Evolutionary conservation across 2,113 vertebrate species (phyloP).

Genomic region (Nansenia antarctica): DNA sequence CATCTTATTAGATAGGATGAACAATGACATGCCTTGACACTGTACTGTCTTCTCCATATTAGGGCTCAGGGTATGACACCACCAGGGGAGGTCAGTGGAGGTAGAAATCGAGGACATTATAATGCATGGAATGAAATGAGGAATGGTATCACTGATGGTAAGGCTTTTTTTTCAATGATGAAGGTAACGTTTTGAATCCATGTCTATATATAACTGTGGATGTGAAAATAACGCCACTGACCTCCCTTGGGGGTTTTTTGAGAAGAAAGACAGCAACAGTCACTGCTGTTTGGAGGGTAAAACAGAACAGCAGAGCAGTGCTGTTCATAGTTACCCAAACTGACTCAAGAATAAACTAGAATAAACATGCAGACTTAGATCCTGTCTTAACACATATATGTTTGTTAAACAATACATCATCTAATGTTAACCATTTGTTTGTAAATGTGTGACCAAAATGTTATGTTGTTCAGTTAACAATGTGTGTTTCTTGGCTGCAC

Average conservation of each 20-base stretch:
- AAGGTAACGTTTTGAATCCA: constrained; percentile 25
- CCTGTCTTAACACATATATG: too few relatives aligned
- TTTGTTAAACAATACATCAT: too few relatives aligned
- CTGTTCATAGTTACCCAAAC: constrained; percentile 2
- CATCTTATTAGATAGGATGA: background rate
- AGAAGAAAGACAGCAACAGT: background rate
- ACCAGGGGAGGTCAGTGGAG: too few relatives aligned
- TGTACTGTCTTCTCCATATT: background rate
- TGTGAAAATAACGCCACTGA: constrained; percentile 24
- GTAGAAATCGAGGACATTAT: too few relatives aligned
- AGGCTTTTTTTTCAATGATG: constrained; percentile 30
- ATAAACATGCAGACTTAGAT: too few relatives aligned
- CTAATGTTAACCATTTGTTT: constrained; percentile 1
- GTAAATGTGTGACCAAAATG: constrained; percentile 14
- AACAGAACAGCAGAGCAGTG: constrained; percentile 17
- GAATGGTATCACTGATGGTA: constrained; percentile 20
- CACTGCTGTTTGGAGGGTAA: constrained; percentile 4
- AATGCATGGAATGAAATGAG: too few relatives aligned
- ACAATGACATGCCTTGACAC: background rate
- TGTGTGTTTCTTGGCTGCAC: too few relatives aligned
- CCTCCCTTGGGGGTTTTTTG: background rate
- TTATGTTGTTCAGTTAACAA: too few relatives aligned
- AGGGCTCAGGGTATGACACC: constrained; percentile 33
- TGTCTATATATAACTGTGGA: constrained; percentile 35
- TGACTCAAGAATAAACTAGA: background rate